These are phyloP conservation scores for Sapajus apella DNA, from an alignment of 2,113 vertebrate genomes.

Conservation along the genomic window DNA sequence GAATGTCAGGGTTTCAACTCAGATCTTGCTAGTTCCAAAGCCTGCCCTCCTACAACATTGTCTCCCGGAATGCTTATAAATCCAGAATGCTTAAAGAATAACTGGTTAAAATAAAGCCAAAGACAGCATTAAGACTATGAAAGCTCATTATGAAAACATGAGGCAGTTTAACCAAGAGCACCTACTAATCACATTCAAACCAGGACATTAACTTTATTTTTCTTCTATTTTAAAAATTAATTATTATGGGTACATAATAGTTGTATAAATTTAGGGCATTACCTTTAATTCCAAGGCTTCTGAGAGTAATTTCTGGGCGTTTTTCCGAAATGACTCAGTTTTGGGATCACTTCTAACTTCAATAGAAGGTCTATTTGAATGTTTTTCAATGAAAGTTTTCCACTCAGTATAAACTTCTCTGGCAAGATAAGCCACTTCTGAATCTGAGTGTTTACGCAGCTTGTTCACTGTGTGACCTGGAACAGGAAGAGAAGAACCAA, in stretches of 20 bases:
- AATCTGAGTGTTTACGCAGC: conserved; percentile 89
- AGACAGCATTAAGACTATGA: background rate
- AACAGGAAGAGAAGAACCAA: background rate
- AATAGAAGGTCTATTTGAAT: conserved; percentile 91
- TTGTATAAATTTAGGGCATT: background rate
- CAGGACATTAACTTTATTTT: background rate
- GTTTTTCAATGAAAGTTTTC: conserved; percentile 90
- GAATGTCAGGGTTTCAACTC: background rate
- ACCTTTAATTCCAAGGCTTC: conserved; percentile 93
- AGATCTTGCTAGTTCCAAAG: conserved; percentile 14
- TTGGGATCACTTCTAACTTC: conserved; percentile 93
- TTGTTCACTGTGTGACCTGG: conserved; percentile 92
- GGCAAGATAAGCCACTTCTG: conserved; percentile 89
- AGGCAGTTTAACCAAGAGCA: background rate
- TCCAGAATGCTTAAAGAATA: background rate
- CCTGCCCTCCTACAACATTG: background rate
- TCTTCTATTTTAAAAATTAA: background rate
- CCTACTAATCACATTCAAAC: background rate
- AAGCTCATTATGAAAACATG: background rate
- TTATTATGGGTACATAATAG: background rate
- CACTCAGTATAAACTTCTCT: conserved; percentile 89
- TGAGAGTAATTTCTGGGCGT: conserved; percentile 90
- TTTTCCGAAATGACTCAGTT: conserved; percentile 91
- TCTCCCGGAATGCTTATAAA: conserved; percentile 1
- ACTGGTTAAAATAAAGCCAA: background rate